Conservation (phyloP, 1,140 invertebrate genomes). For the Cotesia glomerata region DNA sequence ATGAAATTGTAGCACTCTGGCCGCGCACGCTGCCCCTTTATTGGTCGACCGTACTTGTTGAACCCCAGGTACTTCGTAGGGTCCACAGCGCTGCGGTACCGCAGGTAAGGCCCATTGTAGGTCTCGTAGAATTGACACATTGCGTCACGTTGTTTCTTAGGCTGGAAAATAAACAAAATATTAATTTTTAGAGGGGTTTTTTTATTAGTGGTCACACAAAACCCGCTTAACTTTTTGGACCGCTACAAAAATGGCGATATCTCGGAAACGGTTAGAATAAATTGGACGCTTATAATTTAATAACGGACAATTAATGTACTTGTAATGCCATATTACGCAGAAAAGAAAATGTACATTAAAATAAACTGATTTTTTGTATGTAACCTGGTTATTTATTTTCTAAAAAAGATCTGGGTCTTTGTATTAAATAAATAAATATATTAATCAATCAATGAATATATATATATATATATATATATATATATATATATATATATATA, state of each 20-base stretch:
- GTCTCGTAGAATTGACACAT: constrained; percentile 66
- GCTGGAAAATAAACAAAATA: constrained; percentile 42
- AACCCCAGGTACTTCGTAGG: constrained; percentile 61
- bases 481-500: no score
- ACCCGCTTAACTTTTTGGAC: no score
- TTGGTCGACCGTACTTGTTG: constrained; percentile 61
- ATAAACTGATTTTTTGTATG: constrained; percentile 29
- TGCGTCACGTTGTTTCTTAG: constrained; percentile 56
- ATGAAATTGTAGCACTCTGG: constrained; percentile 65
- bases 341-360: constrained; percentile 39
- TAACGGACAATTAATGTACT: constrained; percentile 52
- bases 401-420: not conserved
- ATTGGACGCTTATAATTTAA: constrained; percentile 55
- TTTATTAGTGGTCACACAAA: not conserved
- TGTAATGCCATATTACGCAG: constrained; percentile 52
- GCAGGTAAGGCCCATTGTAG: constrained; percentile 61
- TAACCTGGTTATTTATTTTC: constrained; percentile 21
- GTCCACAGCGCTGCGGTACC: constrained; percentile 62
- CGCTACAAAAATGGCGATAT: not conserved
- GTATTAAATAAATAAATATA: constrained; percentile 19
- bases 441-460: constrained; percentile 21
- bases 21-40: constrained; percentile 54
- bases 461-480: no score
- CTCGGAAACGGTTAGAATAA: constrained; percentile 25
- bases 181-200: not conserved